phyloP scores from a whole-genome alignment of 2,113 vertebrate genomes.

The Colinus virginianus region DNA sequence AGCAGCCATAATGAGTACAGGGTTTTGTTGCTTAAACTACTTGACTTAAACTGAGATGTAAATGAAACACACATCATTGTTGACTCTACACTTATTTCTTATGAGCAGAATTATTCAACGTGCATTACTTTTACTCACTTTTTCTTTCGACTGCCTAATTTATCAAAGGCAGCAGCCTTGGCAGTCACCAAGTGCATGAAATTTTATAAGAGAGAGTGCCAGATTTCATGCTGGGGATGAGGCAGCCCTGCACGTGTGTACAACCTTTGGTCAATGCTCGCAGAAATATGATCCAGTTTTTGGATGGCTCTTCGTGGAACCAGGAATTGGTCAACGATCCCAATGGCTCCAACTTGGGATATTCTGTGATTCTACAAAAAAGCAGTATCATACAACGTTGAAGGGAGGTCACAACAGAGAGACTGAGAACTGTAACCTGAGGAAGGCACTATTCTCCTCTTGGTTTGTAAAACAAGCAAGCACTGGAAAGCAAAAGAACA shows the following conservation, averaged over 20 bases:
- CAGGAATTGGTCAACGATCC: not conserved
- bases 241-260: not conserved
- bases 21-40: not conserved
- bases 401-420: not conserved
- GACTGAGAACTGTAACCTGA: not conserved
- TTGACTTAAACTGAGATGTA: not conserved
- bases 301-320: not conserved
- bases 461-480: not conserved
- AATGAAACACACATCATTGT: not conserved
- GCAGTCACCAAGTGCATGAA: not conserved
- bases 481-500: not conserved
- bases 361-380: not conserved
- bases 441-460: not conserved
- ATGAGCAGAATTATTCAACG: not conserved
- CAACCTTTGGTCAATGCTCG: not conserved
- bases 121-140: not conserved
- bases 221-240: not conserved
- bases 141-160: not conserved
- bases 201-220: not conserved
- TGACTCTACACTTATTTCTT: not conserved
- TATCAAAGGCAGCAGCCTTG: not conserved
- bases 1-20: not conserved
- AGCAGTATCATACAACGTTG: accelerated
- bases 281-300: not conserved
- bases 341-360: not conserved